Evolutionary conservation across 37 sponge, comb jelly and placozoan species (phyloP).

Genomic region (Halichondria panicea): DNA sequence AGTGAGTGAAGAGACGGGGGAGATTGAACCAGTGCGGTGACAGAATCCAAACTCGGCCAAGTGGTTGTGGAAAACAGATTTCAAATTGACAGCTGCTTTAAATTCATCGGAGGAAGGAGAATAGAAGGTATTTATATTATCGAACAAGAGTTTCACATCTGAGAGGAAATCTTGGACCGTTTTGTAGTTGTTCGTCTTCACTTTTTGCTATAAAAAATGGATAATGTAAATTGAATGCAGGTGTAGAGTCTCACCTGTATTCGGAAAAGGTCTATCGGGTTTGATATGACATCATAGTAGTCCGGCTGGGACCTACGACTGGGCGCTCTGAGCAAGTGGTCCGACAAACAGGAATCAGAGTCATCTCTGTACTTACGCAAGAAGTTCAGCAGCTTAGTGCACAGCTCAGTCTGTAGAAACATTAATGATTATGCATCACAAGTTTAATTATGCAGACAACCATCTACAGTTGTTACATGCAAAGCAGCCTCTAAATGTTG

Average conservation of each 20-base stretch:
- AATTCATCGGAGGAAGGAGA: constrained; percentile 10
- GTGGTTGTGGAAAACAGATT: not conserved
- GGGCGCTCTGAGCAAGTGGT: constrained; percentile 44
- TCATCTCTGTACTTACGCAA: constrained; percentile 47
- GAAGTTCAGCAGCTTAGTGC: constrained; percentile 34
- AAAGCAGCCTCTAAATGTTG: too few relatives aligned
- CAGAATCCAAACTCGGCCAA: constrained; percentile 11
- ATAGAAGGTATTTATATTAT: constrained; percentile 54
- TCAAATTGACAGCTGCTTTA: not conserved
- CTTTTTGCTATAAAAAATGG: constrained; percentile 41
- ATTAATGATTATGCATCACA: not conserved
- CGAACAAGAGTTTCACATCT: constrained; percentile 55
- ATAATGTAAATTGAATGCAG: not conserved
- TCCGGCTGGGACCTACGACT: constrained; percentile 37
- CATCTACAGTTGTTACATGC: constrained; percentile 16
- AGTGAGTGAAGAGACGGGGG: constrained; percentile 27
- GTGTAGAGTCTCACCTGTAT: constrained; percentile 51
- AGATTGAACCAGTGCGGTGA: not conserved
- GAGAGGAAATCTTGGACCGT: constrained; percentile 30
- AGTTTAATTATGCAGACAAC: not conserved
- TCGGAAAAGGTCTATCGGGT: constrained; percentile 65
- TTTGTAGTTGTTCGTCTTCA: constrained; percentile 48
- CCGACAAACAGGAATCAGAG: constrained; percentile 27
- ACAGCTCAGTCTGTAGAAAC: constrained; percentile 31
- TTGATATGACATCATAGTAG: constrained; percentile 54